Base-by-base conservation (phyloP, 2,113 vertebrate genomes). In the Hemiprocne comata region DNA sequence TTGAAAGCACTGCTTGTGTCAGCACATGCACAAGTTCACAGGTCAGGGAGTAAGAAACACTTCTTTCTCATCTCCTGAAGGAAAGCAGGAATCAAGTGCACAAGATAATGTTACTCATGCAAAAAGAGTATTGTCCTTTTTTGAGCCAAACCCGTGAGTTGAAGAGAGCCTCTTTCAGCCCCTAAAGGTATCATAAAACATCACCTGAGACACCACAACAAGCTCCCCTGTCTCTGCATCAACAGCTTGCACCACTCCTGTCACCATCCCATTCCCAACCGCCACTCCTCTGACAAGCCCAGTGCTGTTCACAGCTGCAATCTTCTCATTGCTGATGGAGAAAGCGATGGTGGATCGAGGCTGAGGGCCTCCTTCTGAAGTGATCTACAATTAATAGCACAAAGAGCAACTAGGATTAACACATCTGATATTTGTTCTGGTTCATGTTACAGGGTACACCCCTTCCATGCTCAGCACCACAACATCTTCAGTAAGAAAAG, bases 301-400 rank as follows among this genome's bases (percentile, higher is more conserved):
- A 0, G 97, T 85, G 51, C 97, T 80, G 86, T 97, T 98, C 78
- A 99, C 98, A 2, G 96, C 97, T 0, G 99, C 99, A 9, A 99
- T 95, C 3, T 94, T 95, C 31, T 97, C 93, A 10, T 98, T 96
- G 21, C 98, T 98, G 67, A 99, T 97, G 31, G 99, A 99, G 97
- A 99, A 99, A 62, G 99, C 96, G 55, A 99, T 99, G 97, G 99
- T 99, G 97, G 99, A 99, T 89, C 99, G 99, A 38, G 99, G 99
- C 88, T 99, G 99, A 11, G 99, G 99, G n/a, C 99, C 99, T 20
- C 99, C 99, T 94, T 99, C 99, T 8, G 99, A 99, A 62, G 99
- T 99, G 95, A 99, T 98, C 99, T 99, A 65, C 14, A 60, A 51
- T 42, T 21, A 75, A 80, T 0, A 94, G 57, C 38, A 82, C 15